phyloP scores from a whole-genome alignment of 1,140 invertebrate species.

The Euwallacea similis region DNA sequence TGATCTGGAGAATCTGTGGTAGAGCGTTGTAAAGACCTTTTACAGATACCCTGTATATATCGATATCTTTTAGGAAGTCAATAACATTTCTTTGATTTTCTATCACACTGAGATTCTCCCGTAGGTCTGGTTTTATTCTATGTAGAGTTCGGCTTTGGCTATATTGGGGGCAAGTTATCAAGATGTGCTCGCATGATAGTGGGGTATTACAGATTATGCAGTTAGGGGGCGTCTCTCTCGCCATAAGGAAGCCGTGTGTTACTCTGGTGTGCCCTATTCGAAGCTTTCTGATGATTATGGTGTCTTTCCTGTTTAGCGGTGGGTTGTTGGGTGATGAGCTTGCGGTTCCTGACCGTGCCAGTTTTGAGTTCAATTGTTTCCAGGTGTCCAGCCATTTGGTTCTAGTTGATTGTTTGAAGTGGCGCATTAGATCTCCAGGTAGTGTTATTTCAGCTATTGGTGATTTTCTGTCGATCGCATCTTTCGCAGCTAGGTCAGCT shows the following conservation, averaged over 20 bases:
- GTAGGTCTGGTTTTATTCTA: not conserved
- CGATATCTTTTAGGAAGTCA: not conserved
- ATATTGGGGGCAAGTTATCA: not conserved
- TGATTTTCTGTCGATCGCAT: not conserved
- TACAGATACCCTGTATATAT: no score
- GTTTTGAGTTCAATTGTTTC: not conserved
- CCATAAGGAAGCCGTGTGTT: constrained; percentile 22
- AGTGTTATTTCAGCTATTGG: not conserved
- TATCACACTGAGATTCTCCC: not conserved
- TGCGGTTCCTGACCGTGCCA: no score
- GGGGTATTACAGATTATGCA: not conserved
- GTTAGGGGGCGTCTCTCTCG: not conserved
- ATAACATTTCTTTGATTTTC: not conserved
- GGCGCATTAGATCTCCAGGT: not conserved
- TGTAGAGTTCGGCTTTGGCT: not conserved
- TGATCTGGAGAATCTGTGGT: no score
- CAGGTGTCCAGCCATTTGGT: not conserved
- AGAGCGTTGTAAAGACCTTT: no score
- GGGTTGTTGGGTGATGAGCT: not conserved
- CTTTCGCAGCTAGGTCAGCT: constrained; percentile 21
- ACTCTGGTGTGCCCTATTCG: constrained; percentile 23
- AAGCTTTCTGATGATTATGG: constrained; percentile 16
- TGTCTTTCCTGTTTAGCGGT: constrained; percentile 6
- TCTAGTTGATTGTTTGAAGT: not conserved
- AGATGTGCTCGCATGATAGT: not conserved